These are phyloP conservation scores for Drosophila carrolli DNA, from an alignment of 1,140 invertebrate genomes.

Conservation along the genomic window DNA sequence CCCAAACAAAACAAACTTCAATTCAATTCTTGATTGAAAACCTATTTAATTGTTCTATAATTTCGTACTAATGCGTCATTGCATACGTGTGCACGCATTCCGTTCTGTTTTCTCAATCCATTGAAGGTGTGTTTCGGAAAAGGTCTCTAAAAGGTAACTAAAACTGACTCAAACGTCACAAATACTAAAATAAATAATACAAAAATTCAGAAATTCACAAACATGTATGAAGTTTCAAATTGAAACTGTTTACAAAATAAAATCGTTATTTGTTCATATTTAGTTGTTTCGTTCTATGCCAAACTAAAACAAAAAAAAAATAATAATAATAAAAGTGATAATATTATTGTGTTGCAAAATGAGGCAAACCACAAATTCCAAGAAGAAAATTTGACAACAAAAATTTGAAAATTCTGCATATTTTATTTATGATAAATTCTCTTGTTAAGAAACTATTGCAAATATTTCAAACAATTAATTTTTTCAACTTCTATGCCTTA, in stretches of 20 bases:
- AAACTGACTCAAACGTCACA: conserved; percentile 62
- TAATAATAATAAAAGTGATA: conserved; percentile 47
- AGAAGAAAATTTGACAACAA: conserved; percentile 48
- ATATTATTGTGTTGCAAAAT: conserved; percentile 61
- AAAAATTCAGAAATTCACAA: conserved; percentile 83
- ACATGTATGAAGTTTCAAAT: conserved; percentile 84
- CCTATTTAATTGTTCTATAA: conserved; percentile 84
- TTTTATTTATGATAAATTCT: conserved; percentile 77
- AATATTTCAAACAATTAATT: conserved; percentile 73
- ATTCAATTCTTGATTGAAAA: conserved; percentile 81
- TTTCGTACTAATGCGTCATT: conserved; percentile 86
- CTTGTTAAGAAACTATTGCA: conserved; percentile 78
- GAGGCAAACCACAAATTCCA: conserved; percentile 61
- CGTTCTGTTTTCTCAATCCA: conserved; percentile 84
- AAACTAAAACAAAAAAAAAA: conserved; percentile 47
- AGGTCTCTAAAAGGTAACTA: conserved; percentile 95
- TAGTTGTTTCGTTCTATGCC: conserved; percentile 81
- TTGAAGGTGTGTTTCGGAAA: conserved; percentile 95
- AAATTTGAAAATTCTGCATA: conserved; percentile 82
- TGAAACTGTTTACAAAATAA: conserved; percentile 76
- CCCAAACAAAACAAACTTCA: conserved; percentile 65
- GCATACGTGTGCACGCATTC: conserved; percentile 85
- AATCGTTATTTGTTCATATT: conserved; percentile 82
- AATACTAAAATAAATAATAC: conserved; percentile 67
- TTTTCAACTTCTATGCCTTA: conserved; percentile 69